Conservation (phyloP, 2,797 vertebrate genomes). For the Oreochromis grahami region DNA sequence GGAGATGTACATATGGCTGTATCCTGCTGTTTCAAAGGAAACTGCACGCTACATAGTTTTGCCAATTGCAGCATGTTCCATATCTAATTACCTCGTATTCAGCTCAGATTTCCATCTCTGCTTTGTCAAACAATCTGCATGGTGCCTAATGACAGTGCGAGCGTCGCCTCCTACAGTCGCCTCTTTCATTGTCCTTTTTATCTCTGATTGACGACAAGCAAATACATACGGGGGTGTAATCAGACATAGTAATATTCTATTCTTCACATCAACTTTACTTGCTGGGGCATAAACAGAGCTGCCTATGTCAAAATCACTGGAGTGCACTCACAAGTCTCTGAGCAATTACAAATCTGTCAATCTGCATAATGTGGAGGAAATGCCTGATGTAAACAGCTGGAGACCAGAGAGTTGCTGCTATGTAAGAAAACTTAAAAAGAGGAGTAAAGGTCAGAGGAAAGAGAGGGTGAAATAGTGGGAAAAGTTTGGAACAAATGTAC, state of each 20-base stretch:
- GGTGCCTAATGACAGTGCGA: constrained; percentile 37
- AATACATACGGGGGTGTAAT: constrained; percentile 40
- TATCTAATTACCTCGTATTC: constrained; percentile 54
- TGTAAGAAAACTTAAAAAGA: constrained; percentile 1
- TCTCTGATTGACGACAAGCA: constrained; percentile 37
- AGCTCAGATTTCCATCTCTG: constrained; percentile 52
- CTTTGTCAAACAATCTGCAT: constrained; percentile 39
- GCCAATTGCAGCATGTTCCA: constrained; percentile 39
- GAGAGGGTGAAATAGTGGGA: background rate
- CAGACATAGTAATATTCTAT: constrained; percentile 38
- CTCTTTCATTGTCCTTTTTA: constrained; percentile 44
- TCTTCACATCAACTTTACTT: constrained; percentile 37
- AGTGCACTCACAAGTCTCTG: constrained; percentile 45
- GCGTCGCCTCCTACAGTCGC: constrained; percentile 25
- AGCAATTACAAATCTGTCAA: constrained; percentile 68
- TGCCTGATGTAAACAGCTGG: constrained; percentile 39
- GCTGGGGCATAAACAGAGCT: constrained; percentile 12
- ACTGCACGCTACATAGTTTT: constrained; percentile 17
- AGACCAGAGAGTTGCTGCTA: constrained; percentile 15
- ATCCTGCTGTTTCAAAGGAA: constrained; percentile 28
- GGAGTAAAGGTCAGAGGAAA: background rate
- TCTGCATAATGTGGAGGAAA: constrained; percentile 58
- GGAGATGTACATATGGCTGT: constrained; percentile 19
- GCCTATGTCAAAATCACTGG: constrained; percentile 21
- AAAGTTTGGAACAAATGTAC: background rate